Conservation (phyloP, 2,113 vertebrate species). For the Gnathonemus longibarbis region DNA sequence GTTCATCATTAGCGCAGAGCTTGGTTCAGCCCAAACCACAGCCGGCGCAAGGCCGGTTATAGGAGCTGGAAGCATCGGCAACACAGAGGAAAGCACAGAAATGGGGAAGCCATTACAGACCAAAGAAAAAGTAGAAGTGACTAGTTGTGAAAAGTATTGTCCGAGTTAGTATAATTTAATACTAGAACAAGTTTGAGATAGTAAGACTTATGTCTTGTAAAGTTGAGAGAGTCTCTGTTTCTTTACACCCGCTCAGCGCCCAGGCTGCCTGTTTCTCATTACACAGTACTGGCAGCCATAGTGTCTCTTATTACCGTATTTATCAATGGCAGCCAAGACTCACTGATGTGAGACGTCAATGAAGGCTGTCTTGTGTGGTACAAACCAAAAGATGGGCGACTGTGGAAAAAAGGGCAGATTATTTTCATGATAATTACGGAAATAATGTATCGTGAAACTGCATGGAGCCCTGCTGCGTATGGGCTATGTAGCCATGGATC, state of each 20-base stretch:
- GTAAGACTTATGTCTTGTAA: background rate
- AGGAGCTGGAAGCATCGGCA: slow-evolving; percentile 21
- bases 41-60: background rate
- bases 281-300: background rate
- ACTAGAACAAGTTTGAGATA: background rate
- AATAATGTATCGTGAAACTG: background rate
- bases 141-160: background rate
- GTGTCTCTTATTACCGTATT: background rate
- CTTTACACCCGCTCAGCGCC: background rate
- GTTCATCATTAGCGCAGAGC: background rate
- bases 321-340: background rate
- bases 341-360: background rate
- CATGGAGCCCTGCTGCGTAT: background rate
- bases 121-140: background rate
- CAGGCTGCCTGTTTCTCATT: background rate
- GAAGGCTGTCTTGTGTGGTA: background rate
- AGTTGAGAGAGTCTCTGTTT: background rate
- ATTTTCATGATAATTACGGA: background rate
- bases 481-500: background rate
- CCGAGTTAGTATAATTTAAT: background rate
- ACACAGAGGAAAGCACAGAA: background rate
- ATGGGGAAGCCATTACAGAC: background rate
- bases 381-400: background rate
- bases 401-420: background rate
- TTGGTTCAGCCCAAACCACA: background rate